Percentiles rank a stretch among this genome's conserved stretches.
phyloP scores from a whole-genome alignment of 1,140 invertebrate species.

The Megathymus violae region DNA sequence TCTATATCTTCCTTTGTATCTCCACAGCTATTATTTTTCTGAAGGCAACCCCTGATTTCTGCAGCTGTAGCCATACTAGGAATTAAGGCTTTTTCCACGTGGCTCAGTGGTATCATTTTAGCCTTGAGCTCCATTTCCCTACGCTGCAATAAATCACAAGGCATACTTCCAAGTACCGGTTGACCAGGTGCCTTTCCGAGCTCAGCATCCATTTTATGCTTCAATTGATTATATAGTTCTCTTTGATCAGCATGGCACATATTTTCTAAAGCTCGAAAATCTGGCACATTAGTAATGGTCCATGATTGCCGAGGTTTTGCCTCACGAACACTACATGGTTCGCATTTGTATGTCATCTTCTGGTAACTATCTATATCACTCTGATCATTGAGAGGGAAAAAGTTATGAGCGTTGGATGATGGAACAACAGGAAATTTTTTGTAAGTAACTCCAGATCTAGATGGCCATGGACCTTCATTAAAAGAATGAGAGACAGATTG shows the following conservation, averaged over 20 bases:
- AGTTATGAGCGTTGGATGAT: constrained; percentile 62
- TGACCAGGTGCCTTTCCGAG: constrained; percentile 70
- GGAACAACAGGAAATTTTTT: constrained; percentile 71
- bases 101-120: constrained; percentile 78
- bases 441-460: constrained; percentile 58
- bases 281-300: constrained; percentile 75
- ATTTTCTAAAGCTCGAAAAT: constrained; percentile 67
- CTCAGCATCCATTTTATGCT: constrained; percentile 76
- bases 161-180: constrained; percentile 56
- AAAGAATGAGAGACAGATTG: constrained; percentile 57
- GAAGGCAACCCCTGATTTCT: constrained; percentile 65
- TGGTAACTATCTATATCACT: constrained; percentile 65
- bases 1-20: constrained; percentile 75
- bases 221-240: constrained; percentile 71
- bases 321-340: constrained; percentile 66
- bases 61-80: constrained; percentile 67
- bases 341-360: constrained; percentile 69
- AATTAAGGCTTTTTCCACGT: constrained; percentile 76
- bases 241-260: constrained; percentile 70
- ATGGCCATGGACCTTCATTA: constrained; percentile 65
- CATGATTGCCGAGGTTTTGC: constrained; percentile 77
- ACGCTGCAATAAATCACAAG: constrained; percentile 67
- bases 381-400: constrained; percentile 69
- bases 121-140: constrained; percentile 76
- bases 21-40: constrained; percentile 76